Percentiles rank a stretch among this genome's conserved stretches.
Conservation (phyloP, 2,113 vertebrate genomes). For the Garra rufa region DNA sequence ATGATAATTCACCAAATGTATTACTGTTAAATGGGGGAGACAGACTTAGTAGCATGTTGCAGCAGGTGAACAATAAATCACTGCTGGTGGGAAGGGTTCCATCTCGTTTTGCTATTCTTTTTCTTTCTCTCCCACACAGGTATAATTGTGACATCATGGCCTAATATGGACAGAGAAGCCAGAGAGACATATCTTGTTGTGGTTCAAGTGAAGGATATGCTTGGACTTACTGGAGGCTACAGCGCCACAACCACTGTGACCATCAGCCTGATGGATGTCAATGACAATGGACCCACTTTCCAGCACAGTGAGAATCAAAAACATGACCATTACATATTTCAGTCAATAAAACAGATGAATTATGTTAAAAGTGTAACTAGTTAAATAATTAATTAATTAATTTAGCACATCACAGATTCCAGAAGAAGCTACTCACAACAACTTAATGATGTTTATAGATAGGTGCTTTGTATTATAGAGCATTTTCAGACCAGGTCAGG, state of each 20-base stretch:
- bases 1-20: too few species aligned
- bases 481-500: too few species aligned
- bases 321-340: conserved; percentile 48
- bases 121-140: conserved; percentile 72
- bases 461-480: too few species aligned
- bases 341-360: not conserved
- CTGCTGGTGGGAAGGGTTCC: too few species aligned
- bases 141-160: conserved; percentile 85
- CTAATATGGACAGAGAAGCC: conserved; percentile 89
- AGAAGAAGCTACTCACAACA: too few species aligned
- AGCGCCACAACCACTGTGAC: conserved; percentile 89
- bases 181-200: conserved; percentile 86
- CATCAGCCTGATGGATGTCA: conserved; percentile 88
- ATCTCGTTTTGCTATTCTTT: not conserved
- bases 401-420: too few species aligned
- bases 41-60: too few species aligned
- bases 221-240: conserved; percentile 83
- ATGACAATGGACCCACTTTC: conserved; percentile 94
- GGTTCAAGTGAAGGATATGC: conserved; percentile 92
- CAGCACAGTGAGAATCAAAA: conserved; percentile 82
- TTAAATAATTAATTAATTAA: too few species aligned
- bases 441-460: too few species aligned
- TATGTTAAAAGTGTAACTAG: not conserved
- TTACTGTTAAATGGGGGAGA: too few species aligned
- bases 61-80: too few species aligned